Conservation (phyloP, 2,113 vertebrate genomes). For the Pleuronectes platessa region DNA sequence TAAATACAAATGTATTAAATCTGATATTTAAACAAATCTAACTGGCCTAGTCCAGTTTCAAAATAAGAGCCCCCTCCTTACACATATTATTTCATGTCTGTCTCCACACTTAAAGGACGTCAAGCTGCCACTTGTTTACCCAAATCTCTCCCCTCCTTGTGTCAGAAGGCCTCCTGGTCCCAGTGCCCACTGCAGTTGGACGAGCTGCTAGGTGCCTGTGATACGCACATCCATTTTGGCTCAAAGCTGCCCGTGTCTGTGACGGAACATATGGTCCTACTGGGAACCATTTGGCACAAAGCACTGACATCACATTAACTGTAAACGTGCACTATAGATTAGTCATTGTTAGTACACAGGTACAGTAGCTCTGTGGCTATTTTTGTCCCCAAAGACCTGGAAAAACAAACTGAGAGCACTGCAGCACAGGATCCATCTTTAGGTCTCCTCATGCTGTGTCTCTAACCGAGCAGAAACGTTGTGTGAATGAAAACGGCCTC, state of each 20-base stretch:
- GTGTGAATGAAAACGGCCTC: slow-evolving; percentile 14
- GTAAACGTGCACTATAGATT: slow-evolving; percentile 69
- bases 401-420: slow-evolving; percentile 46
- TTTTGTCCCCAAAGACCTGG: slow-evolving; percentile 45
- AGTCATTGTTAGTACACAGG: slow-evolving; percentile 60
- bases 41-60: background rate
- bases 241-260: slow-evolving; percentile 69
- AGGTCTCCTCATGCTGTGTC: slow-evolving; percentile 26
- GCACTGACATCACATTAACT: slow-evolving; percentile 68
- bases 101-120: slow-evolving; percentile 16
- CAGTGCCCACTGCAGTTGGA: slow-evolving; percentile 78
- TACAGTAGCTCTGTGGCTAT: slow-evolving; percentile 64
- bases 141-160: slow-evolving; percentile 44
- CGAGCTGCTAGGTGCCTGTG: slow-evolving; percentile 76
- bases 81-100: background rate
- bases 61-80: background rate
- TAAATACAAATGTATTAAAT: background rate
- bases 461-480: slow-evolving; percentile 22
- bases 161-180: slow-evolving; percentile 54
- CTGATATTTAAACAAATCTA: background rate
- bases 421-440: slow-evolving; percentile 25
- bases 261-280: slow-evolving; percentile 81
- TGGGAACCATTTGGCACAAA: slow-evolving; percentile 76
- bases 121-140: slow-evolving; percentile 41
- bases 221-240: slow-evolving; percentile 77